A percentile compares a stretch with the other conserved stretches of the same genome.
phyloP scores from a whole-genome alignment of 2,888 invertebrate species.

The Sinodicranocentrus sp. region DNA sequence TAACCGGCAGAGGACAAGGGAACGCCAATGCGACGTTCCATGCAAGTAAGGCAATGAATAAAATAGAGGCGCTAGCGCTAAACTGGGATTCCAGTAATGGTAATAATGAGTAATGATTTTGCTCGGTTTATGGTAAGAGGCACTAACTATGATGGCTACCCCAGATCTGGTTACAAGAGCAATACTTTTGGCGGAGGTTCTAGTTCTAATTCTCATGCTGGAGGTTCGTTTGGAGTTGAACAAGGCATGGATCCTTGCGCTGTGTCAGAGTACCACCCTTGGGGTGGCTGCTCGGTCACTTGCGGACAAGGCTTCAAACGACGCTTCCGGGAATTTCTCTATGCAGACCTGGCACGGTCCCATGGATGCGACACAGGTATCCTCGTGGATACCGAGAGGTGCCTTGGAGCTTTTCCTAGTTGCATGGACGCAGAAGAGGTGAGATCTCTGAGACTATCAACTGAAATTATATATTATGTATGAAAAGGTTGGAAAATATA shows the following conservation, averaged over 20 bases:
- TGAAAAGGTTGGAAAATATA: too few species aligned
- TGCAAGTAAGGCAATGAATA: slow-evolving; percentile 42
- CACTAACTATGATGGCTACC: slow-evolving; percentile 30
- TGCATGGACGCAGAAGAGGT: slow-evolving; percentile 63
- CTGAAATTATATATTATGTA: too few species aligned
- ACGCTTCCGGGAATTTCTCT: slow-evolving; percentile 75
- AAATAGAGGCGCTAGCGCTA: neutral
- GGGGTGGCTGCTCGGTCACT: slow-evolving; percentile 79
- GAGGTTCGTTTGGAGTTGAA: slow-evolving; percentile 33
- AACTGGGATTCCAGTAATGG: too few species aligned
- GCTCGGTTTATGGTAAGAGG: neutral
- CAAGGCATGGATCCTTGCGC: slow-evolving; percentile 76
- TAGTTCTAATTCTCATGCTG: too few species aligned
- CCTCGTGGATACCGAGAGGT: slow-evolving; percentile 61
- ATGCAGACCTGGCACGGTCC: slow-evolving; percentile 80
- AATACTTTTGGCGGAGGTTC: neutral
- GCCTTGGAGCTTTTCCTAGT: slow-evolving; percentile 59
- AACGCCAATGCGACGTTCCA: slow-evolving; percentile 55
- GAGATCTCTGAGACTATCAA: too few species aligned
- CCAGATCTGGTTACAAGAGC: slow-evolving; percentile 11
- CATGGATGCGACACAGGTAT: slow-evolving; percentile 80
- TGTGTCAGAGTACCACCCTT: slow-evolving; percentile 78
- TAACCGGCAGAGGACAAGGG: slow-evolving; percentile 65
- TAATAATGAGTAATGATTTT: too few species aligned
- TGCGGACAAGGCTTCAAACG: slow-evolving; percentile 78